Evolutionary conservation across 2,113 vertebrate species (phyloP), one percentile per base, ranked within the genome.

Genomic region (Lophotis ruficrista): DNA sequence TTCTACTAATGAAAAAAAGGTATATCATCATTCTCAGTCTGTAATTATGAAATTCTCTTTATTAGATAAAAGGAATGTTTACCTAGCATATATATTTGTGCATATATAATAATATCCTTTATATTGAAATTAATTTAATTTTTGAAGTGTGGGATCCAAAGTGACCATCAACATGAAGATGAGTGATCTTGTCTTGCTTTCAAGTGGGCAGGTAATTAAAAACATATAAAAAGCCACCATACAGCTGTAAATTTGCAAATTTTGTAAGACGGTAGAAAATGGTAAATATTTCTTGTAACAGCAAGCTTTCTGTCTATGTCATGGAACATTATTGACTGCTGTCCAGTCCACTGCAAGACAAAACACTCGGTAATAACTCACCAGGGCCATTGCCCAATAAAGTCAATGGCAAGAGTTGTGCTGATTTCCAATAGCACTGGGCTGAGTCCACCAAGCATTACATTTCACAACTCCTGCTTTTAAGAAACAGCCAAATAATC

Each of bases 301-400:
- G 60, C 72, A 89, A 84, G 72, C 65, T 93, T 90, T 93, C 85
- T 78, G 64, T 68, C 80, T 75, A 4, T 90, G 69, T 93, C 94
- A 78, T 91, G 82, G 65, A 91, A 22, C 51, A n/a, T 65, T 92
- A 93, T 82, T 91, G 94, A 93, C 92, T 89, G 56, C 76, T 93
- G 86, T 71, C 76, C 56, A 6, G 64, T 27, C 35, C 56, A 25
- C 3, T 43, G 85, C 72, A 89, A 90, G 88, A 93, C 75, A 93
- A 86, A 96, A 37, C 80, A 8, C 60, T 90, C 0, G 0, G 60
- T 71, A 93, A 92, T 92, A 94, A 90, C 83, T 96, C 90, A 89
- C 30, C 38, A 35, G 48, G 56, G 45, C 86, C 79, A 25, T 14
- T 81, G 68, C 57, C 94, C 95, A 92, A 92, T 91, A 87, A 93